Percentiles rank a stretch among this genome's conserved stretches.
phyloP scores from a whole-genome alignment of 2,888 invertebrate species.

The Agrotis segetum region DNA sequence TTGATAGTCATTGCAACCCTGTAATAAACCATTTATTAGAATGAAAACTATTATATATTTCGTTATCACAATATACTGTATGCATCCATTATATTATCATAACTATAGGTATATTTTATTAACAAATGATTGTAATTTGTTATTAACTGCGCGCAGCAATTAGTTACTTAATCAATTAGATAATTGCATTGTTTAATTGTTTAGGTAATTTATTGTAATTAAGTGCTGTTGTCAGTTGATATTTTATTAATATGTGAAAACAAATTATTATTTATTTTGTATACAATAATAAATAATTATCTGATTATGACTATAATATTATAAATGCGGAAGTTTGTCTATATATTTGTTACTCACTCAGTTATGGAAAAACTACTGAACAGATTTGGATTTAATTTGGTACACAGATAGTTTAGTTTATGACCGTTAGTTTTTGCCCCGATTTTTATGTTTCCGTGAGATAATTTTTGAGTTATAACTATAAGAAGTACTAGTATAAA shows the following conservation, averaged over 20 bases:
- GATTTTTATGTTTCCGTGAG: too few relatives aligned
- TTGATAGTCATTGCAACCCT: conserved; percentile 11
- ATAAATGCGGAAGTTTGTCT: too few relatives aligned
- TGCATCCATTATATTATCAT: conserved; percentile 3
- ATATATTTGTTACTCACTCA: too few relatives aligned
- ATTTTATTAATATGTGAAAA: neutral
- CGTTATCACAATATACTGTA: conserved; percentile 24
- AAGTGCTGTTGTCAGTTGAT: neutral
- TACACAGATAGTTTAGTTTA: too few relatives aligned
- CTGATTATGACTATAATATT: too few relatives aligned
- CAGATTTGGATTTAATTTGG: too few relatives aligned
- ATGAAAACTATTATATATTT: conserved; percentile 23
- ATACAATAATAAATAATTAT: neutral
- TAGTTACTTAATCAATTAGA: conserved; percentile 18
- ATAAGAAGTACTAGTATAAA: too few relatives aligned
- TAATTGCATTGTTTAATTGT: conserved; percentile 31
- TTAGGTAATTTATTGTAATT: conserved; percentile 7
- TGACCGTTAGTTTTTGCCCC: too few relatives aligned
- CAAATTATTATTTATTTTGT: neutral
- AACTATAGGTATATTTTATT: conserved; percentile 10
- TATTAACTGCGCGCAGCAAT: conserved; percentile 35
- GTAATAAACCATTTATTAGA: conserved; percentile 20
- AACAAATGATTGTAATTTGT: conserved; percentile 3
- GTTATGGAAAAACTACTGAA: too few relatives aligned
- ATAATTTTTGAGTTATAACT: too few relatives aligned